Evolutionary conservation across 1,140 invertebrate genomes (phyloP).

Genomic region (Rhyzopertha dominica): DNA sequence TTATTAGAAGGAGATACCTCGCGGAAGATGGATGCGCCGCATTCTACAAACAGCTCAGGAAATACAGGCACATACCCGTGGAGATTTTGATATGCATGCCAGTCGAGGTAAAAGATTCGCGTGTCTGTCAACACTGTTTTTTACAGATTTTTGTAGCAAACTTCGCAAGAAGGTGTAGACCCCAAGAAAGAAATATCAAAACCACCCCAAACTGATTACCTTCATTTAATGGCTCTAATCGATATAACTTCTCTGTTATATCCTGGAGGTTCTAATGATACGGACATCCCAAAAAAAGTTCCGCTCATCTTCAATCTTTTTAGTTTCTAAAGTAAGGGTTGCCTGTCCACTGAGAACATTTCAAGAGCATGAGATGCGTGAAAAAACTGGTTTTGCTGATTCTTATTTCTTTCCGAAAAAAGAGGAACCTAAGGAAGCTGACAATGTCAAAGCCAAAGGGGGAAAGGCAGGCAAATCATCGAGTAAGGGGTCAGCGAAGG

Average conservation of each 20-base stretch:
- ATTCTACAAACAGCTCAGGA: conserved; percentile 23
- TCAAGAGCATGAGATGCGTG: conserved; percentile 26
- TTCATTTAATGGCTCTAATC: conserved; percentile 35
- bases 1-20: conserved; percentile 28
- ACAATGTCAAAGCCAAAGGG: neutral
- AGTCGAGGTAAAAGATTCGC: conserved; percentile 14
- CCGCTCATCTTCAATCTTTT: conserved; percentile 9
- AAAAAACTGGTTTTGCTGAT: conserved; percentile 21
- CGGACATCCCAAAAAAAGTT: conserved; percentile 3
- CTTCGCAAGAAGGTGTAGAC: neutral
- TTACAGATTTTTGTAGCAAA: neutral
- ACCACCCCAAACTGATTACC: conserved; percentile 7
- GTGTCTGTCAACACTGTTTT: conserved; percentile 2
- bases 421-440: conserved; percentile 6
- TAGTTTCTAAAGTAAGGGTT: conserved; percentile 26
- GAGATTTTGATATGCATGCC: conserved; percentile 31
- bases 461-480: neutral
- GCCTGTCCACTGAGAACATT: conserved; percentile 33
- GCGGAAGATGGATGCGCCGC: conserved; percentile 15
- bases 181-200: conserved; percentile 1
- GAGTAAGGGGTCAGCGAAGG: neutral
- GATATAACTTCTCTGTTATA: conserved; percentile 30
- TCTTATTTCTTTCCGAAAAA: conserved; percentile 33
- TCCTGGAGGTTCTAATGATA: conserved; percentile 25
- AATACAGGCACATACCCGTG: conserved; percentile 23